Percentiles rank a stretch among this genome's conserved stretches.
Conservation (phyloP, 2,113 vertebrate species). For the Carassius auratus region DNA sequence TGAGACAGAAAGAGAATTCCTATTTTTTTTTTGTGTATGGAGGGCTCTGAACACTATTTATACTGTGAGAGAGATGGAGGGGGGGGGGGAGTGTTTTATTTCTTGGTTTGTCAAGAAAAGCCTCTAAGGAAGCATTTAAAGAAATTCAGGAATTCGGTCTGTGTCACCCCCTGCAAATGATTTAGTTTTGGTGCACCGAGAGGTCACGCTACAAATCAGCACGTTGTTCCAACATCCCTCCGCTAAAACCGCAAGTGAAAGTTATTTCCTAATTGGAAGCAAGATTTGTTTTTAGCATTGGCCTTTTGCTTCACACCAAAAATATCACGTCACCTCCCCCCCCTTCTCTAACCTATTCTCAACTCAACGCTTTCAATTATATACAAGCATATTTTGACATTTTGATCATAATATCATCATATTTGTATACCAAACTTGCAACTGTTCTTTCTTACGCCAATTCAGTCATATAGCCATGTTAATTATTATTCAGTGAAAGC, state of each 20-base stretch:
- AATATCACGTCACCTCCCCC: background rate
- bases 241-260: conserved; percentile 86
- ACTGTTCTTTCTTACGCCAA: background rate
- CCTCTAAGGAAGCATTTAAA: conserved; percentile 79
- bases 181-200: conserved; percentile 84
- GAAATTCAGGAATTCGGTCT: conserved; percentile 84
- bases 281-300: conserved; percentile 70
- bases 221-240: conserved; percentile 84
- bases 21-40: conserved; percentile 29
- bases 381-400: too few species aligned
- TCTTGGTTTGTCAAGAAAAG: conserved; percentile 81
- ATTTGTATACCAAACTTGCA: background rate
- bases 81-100: conserved; percentile 67
- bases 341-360: background rate
- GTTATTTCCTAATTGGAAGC: conserved; percentile 86
- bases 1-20: conserved; percentile 38
- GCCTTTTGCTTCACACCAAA: conserved; percentile 72
- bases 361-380: background rate
- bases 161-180: conserved; percentile 82
- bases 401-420: background rate
- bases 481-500: background rate
- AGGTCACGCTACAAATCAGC: conserved; percentile 86
- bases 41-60: conserved; percentile 28
- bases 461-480: background rate
- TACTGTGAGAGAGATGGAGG: conserved; percentile 24